Conservation (phyloP, 2,888 invertebrate genomes). For the Agrochola circellaris region DNA sequence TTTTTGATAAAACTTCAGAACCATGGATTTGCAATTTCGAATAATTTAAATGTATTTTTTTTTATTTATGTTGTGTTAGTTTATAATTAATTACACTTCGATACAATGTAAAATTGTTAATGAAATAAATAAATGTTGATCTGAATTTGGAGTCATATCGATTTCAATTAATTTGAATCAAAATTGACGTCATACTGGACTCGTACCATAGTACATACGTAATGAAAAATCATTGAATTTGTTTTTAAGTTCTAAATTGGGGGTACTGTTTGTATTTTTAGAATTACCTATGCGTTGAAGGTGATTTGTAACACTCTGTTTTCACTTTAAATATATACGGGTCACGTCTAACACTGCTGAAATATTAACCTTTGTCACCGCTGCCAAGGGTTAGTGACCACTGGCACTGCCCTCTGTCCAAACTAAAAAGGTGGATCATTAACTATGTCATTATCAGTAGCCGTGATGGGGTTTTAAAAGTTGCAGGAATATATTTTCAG, state of each 20-base stretch:
- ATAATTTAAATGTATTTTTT: too few relatives aligned
- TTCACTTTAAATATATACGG: background rate
- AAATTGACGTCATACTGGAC: background rate
- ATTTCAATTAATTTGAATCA: background rate
- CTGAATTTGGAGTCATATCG: background rate
- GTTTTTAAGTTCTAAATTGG: too few relatives aligned
- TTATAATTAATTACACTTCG: too few relatives aligned
- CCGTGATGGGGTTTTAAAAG: slow-evolving; percentile 16
- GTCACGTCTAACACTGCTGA: slow-evolving; percentile 5
- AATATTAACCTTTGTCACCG: slow-evolving; percentile 36
- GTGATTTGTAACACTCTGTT: background rate
- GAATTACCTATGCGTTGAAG: background rate
- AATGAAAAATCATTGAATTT: background rate
- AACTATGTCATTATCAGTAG: slow-evolving; percentile 24
- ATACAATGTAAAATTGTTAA: too few relatives aligned
- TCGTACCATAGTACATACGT: too few relatives aligned
- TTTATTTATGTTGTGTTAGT: too few relatives aligned
- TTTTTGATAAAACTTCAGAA: too few relatives aligned
- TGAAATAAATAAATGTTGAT: too few relatives aligned
- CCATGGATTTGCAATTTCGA: too few relatives aligned
- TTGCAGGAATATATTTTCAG: slow-evolving; percentile 4
- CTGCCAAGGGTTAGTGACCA: slow-evolving; percentile 30
- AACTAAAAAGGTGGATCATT: slow-evolving; percentile 36
- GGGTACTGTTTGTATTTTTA: background rate
- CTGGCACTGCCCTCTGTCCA: slow-evolving; percentile 16